Evolutionary conservation across 2,113 vertebrate species (phyloP), one percentile per base, ranked within the genome.

Genomic region (Prinia subflava): DNA sequence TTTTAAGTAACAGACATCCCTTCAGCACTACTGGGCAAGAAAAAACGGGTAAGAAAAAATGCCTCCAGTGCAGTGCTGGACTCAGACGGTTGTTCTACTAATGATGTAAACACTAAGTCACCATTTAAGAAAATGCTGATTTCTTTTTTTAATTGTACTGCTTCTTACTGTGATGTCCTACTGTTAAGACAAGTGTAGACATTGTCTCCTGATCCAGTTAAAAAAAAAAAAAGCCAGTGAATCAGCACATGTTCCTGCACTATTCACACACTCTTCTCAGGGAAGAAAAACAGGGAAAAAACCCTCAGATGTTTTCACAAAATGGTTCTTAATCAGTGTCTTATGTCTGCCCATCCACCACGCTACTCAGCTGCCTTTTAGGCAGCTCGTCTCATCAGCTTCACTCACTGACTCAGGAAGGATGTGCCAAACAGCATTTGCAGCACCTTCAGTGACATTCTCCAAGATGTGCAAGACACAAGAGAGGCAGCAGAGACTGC

Each of bases 371-470:
- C 50, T 78, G 31, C 52, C 20, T 89, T 78, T 65, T 21, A 44
- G 74, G 53, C 44, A 83, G 31, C n/a, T 60, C 50, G 15, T 59
- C 65, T 73, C 50, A 22, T 56, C 70, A 60, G 9, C 21, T 44
- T 56, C 22, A 41, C 49, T 76, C 19, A 20, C 9, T 18, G 62
- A 13, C 23, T 68, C 62, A 7, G 41, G 28, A 33, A 76, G 41
- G 30, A 76, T 0, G 0, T 2, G 1, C 22, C 0, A 0, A 76
- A 44, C 37, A 76, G 37, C 3, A 0, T 41, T 33, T 71, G 39
- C 76, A 62, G 71, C 37, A 73, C 39, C 11, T 63, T 33, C 13
- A 7, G 30, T 8, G 56, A 78, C 18, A 7, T 55, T 47, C 52
- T 79, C 89, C 1, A 5, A 76, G 25, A 70, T 2, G 1, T 10